Evolutionary conservation across 1,140 invertebrate species (phyloP).

Genomic region (Portunus trituberculatus): DNA sequence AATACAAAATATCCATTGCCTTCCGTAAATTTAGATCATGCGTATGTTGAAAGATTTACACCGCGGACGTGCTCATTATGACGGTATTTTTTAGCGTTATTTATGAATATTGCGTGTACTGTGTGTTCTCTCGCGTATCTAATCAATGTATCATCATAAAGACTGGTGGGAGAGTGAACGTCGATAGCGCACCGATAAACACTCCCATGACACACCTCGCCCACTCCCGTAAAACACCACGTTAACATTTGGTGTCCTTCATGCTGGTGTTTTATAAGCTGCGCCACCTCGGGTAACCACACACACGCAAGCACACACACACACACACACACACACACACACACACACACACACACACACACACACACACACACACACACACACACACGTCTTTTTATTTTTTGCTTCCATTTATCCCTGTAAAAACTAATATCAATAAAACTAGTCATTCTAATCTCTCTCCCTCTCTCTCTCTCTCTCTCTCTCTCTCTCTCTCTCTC

Average conservation of each 20-base stretch:
- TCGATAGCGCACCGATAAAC: background rate
- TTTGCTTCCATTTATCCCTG: too few species aligned
- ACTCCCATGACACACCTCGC: background rate
- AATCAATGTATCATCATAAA: conserved; percentile 3
- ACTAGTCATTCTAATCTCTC: too few species aligned
- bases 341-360: background rate
- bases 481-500: too few species aligned
- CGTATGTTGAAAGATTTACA: background rate
- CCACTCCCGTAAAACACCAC: background rate
- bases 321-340: background rate
- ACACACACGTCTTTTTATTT: background rate
- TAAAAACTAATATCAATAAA: too few species aligned
- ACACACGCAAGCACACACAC: background rate
- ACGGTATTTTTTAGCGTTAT: background rate
- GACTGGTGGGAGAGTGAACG: background rate
- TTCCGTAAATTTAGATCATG: conserved; percentile 1
- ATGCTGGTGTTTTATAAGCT: too few species aligned
- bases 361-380: conserved; percentile 27
- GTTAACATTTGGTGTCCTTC: too few species aligned
- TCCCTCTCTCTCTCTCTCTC: too few species aligned
- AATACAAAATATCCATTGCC: conserved; percentile 4
- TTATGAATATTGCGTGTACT: background rate
- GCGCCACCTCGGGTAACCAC: too few species aligned
- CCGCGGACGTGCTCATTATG: background rate
- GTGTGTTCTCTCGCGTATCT: background rate